phyloP scores from a whole-genome alignment of 2,113 vertebrate species.

The Peucedramus taeniatus region DNA sequence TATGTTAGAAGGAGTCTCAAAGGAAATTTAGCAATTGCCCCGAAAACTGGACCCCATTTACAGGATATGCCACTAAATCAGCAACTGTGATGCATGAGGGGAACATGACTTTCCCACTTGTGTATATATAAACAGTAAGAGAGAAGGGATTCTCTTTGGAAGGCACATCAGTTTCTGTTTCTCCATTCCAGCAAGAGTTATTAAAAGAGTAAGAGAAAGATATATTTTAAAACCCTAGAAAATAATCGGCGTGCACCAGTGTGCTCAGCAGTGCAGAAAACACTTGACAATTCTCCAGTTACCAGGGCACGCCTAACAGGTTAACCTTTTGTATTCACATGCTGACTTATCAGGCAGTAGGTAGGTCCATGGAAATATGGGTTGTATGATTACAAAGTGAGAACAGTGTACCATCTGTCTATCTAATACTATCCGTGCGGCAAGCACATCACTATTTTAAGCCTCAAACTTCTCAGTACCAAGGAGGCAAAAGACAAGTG shows the following conservation, averaged over 20 bases:
- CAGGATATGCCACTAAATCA: background rate
- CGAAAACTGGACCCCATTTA: background rate
- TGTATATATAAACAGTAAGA: slow-evolving; percentile 7
- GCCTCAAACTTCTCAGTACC: background rate
- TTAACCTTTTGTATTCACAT: background rate
- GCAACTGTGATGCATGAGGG: background rate
- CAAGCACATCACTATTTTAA: slow-evolving; percentile 25
- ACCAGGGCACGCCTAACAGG: background rate
- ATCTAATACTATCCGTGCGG: background rate
- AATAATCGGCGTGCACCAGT: background rate
- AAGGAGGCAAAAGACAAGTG: background rate
- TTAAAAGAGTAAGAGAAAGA: background rate
- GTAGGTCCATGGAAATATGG: background rate
- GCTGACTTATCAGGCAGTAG: background rate
- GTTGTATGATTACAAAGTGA: background rate
- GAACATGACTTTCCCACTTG: background rate
- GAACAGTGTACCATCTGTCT: slow-evolving; percentile 14
- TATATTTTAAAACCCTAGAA: background rate
- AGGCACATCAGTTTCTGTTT: background rate
- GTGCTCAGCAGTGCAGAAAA: background rate
- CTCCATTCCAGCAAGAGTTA: background rate
- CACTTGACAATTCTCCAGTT: background rate
- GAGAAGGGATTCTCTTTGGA: background rate
- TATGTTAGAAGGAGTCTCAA: background rate
- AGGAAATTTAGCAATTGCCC: background rate